Base-by-base conservation (phyloP, 2,888 invertebrate genomes). In the Tridacna crocea region DNA sequence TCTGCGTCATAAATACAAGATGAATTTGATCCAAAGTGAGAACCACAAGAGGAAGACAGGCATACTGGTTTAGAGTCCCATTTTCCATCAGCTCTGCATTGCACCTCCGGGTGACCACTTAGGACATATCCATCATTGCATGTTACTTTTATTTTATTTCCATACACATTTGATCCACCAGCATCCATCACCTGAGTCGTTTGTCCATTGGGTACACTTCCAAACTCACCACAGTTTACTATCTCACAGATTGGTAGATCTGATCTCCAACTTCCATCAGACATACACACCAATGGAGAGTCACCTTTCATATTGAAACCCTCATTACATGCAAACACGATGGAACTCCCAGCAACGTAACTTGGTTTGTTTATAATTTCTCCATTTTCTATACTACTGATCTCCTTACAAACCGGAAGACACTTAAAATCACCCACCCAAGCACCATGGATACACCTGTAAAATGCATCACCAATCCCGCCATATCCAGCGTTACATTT, bases 41-140 rank as follows among this genome's bases (percentile, higher is more conserved):
- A 24, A n/a, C 63, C 68, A 47, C 84, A 84, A 12, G 26, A 13
- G 55, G 63, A 60, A 19, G 4, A 13, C 46, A 46, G 24, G 60
- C 84, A 84, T 0, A 27, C 61, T n/a, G 81, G 81, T 72, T 72
- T 82, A 10, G 13, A 1, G 15, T 72, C 77, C 84, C 81, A 84
- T 24, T 51, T 36, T 6, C 84, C 84, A 65, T 81, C 26, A 27
- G 70, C 73, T 22, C 72, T 27, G 65, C 84, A 84, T 0, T 17
- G 47, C 8, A 81, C 72, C 15, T 26, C 22, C 0, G 77, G 63
- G 11, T 73, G 60, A 22, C 84, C 81, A 55, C 46, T n/a, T 19
- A 79, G n/a, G 17, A 81, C 55, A 65, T 73, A 84, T 15, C 68
- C 72, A 15, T 26, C 11, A 1, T 79, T 27, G 58, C 84, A 84